Evolutionary conservation across 2,113 vertebrate species (phyloP), one percentile per base, ranked within the genome.

Genomic region (Genyomyrus donnyi): DNA sequence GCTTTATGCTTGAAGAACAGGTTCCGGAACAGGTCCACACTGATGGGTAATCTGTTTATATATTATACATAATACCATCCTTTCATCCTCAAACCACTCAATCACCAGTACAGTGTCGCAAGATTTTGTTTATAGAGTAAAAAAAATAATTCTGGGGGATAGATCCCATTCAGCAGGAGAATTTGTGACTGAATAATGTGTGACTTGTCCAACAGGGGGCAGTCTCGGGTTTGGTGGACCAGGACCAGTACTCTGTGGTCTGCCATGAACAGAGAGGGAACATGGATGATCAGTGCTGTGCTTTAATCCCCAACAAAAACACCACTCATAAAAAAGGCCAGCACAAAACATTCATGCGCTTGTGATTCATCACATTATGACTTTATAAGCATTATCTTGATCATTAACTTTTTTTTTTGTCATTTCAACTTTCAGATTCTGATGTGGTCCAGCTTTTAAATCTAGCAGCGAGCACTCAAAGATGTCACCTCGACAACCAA

Each of bases 401-500:
- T 15, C 35, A 77, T 39, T 77, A 66, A 77, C 35, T 39, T 77
- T 39, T 45, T 39, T 52, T 48, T 10, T 70, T 48, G 52, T 21
- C 74, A 46, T 89, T 24, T 49, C 48, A 17, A 49, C 5, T 5
- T 5, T 15, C 83, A 91, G 88, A 84, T 46, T 62, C 91, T 3
- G 96, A 97, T 92, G 93, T 95, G 91, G 96, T 97, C 35, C 93
- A 70, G 62, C 93, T 98, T 24, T 96, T 98, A 92, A 95, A 92
- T 90, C 95, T 97, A 92, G 46, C 98, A 93, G 94, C 96, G 17
- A 93, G 93, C 88, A 95, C 95, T 52, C 97, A 97, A 92, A 94
- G 95, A n/a, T 94, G 90, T 13, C 94, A 96, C 49, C 94, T 97
- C 13, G 95, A 98, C 3, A 97, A 97, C 93, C 97, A 98, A 91